Conservation (phyloP, 1,140 invertebrate species). For the Brevipalpus yothersi region DNA sequence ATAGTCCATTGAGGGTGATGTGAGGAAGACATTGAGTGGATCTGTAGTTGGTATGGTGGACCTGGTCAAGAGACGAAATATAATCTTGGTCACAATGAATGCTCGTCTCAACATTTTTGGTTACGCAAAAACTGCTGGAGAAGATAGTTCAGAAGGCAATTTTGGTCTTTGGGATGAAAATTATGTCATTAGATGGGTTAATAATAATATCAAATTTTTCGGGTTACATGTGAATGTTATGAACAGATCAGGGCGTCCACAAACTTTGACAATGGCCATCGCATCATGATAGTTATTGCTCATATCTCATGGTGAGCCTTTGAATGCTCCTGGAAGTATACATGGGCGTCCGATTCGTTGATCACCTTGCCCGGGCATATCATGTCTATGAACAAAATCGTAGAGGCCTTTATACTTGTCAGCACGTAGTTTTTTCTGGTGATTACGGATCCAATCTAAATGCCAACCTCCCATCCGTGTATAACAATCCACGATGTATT, state of each 20-base stretch:
- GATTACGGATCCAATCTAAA: constrained; percentile 1
- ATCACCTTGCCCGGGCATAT: too few species aligned
- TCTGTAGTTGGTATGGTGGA: not conserved
- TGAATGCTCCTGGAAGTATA: constrained; percentile 10
- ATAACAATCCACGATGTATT: constrained; percentile 11
- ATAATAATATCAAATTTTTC: constrained; percentile 25
- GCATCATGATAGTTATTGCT: constrained; percentile 15
- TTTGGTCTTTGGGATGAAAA: constrained; percentile 34
- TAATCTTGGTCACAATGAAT: not conserved
- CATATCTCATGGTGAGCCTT: constrained; percentile 5
- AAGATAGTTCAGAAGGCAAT: not conserved
- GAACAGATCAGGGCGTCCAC: constrained; percentile 21
- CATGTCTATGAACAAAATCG: constrained; percentile 6
- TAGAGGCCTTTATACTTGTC: constrained; percentile 9
- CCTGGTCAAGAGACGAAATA: not conserved
- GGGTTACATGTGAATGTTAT: constrained; percentile 25
- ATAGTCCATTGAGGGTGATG: too few species aligned
- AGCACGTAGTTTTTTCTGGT: constrained; percentile 8
- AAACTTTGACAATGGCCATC: constrained; percentile 16
- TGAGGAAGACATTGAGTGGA: too few species aligned
- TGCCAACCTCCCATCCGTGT: constrained; percentile 1
- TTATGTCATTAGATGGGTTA: constrained; percentile 31
- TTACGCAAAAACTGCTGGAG: not conserved
- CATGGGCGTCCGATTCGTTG: not conserved
- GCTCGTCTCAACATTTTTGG: not conserved